A percentile compares a stretch with the other conserved stretches of the same genome.
These are phyloP conservation scores for Vireo griseus DNA, from an alignment of 2,797 vertebrate species.

Conservation along the genomic window DNA sequence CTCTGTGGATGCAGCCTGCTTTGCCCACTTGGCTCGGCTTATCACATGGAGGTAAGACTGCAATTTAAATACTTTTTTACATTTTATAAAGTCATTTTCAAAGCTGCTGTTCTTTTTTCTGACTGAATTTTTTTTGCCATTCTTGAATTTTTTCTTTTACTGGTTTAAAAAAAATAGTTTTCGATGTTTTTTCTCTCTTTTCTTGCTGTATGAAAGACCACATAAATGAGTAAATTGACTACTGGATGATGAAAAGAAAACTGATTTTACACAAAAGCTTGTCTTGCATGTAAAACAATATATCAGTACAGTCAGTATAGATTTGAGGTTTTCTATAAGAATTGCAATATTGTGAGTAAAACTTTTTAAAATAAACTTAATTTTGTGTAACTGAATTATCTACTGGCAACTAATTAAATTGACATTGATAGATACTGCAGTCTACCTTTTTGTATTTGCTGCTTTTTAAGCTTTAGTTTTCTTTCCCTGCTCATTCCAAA, in stretches of 20 bases:
- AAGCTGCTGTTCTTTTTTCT: neutral
- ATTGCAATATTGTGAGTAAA: neutral
- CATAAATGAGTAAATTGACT: neutral
- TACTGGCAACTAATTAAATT: neutral
- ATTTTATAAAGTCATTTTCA: neutral
- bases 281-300: neutral
- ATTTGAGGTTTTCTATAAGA: neutral
- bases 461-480: neutral
- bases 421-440: neutral
- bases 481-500: neutral
- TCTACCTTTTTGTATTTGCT: neutral
- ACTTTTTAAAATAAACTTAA: neutral
- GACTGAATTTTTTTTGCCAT: neutral
- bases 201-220: neutral
- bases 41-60: constrained; percentile 10
- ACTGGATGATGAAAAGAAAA: neutral
- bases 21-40: neutral
- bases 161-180: neutral
- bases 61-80: neutral
- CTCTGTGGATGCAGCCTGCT: neutral
- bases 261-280: neutral
- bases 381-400: neutral
- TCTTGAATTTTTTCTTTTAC: neutral
- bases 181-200: neutral
- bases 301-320: neutral